Conservation (phyloP, 1,140 invertebrate species). For the Drosophila subobscura region DNA sequence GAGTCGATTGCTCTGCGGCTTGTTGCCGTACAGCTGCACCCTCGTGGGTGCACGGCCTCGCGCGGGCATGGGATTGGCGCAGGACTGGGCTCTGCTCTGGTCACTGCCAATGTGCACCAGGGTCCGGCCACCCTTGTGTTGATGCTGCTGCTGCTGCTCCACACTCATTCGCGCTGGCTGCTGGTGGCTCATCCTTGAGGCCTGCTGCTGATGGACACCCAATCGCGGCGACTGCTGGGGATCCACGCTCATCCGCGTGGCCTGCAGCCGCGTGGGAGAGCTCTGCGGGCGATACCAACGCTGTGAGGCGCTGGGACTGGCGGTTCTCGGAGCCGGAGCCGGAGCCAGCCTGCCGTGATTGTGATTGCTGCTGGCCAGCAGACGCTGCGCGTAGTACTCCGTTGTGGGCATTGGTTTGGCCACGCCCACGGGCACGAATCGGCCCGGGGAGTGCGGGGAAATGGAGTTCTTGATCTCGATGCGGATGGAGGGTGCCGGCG, state of each 20-base stretch:
- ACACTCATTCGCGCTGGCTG: background rate
- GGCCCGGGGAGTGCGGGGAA: constrained; percentile 68
- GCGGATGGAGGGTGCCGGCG: constrained; percentile 60
- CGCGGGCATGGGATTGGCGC: constrained; percentile 8
- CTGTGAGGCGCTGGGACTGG: constrained; percentile 13
- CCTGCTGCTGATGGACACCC: background rate
- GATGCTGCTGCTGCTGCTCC: constrained; percentile 4
- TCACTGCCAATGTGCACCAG: constrained; percentile 74
- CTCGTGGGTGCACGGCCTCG: constrained; percentile 64
- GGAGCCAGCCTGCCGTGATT: background rate
- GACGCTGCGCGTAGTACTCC: constrained; percentile 63
- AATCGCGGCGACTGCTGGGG: constrained; percentile 3
- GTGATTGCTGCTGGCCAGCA: constrained; percentile 41
- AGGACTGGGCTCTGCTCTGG: constrained; percentile 21
- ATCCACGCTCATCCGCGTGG: constrained; percentile 4
- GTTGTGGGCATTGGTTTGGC: constrained; percentile 79
- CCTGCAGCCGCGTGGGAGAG: constrained; percentile 33
- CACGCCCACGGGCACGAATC: constrained; percentile 78
- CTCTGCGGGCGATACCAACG: constrained; percentile 44
- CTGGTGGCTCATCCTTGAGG: background rate
- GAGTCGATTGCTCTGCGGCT: constrained; percentile 28
- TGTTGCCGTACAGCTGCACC: constrained; percentile 60
- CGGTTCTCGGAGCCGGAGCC: background rate
- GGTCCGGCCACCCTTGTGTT: constrained; percentile 56
- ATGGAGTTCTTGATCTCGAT: constrained; percentile 83